A percentile compares a stretch with the other conserved stretches of the same genome.
Conservation (phyloP, 2,797 vertebrate genomes). For the Fringilla coelebs region DNA sequence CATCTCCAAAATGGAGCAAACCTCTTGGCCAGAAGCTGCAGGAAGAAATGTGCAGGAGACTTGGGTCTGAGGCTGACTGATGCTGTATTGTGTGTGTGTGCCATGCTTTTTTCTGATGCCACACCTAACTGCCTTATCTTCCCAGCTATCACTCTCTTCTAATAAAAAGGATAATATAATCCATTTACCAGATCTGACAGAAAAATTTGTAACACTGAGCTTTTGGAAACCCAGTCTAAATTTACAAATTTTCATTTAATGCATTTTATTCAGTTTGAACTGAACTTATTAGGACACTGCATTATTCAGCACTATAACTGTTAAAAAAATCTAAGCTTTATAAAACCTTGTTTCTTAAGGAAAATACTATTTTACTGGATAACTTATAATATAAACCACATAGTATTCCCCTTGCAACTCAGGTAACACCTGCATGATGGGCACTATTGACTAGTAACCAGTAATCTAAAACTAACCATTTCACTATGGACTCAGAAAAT, state of each 20-base stretch:
- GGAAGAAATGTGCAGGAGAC: neutral
- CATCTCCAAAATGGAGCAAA: neutral
- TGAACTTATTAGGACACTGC: neutral
- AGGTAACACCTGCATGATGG: neutral
- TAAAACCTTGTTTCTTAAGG: neutral
- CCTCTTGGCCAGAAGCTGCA: neutral
- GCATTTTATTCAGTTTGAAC: neutral
- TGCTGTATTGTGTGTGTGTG: neutral
- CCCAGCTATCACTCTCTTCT: neutral
- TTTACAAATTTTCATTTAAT: neutral
- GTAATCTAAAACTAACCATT: neutral
- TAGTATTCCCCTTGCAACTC: neutral
- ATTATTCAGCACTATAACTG: neutral
- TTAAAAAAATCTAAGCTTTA: neutral
- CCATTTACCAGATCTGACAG: neutral
- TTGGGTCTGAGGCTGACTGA: neutral
- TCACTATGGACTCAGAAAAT: neutral
- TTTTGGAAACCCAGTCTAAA: neutral
- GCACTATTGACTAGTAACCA: neutral
- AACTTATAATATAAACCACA: neutral
- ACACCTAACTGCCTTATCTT: neutral
- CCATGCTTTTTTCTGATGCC: neutral
- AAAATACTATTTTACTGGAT: neutral
- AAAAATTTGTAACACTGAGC: neutral
- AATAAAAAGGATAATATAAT: neutral